Conservation (phyloP, 2,797 vertebrate genomes). For the Trichosurus vulpecula region DNA sequence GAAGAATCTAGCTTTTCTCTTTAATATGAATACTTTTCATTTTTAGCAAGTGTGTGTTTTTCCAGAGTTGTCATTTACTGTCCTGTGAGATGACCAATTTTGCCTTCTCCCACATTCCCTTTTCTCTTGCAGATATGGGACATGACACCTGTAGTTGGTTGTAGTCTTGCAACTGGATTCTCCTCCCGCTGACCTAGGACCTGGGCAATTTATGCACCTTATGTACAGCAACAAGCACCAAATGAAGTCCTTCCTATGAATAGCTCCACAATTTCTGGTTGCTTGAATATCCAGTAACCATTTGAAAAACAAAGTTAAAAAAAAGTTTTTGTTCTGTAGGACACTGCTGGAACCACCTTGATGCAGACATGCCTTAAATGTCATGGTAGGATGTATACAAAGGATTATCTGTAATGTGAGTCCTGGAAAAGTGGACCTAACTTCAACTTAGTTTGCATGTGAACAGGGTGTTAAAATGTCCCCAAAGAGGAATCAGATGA, state of each 20-base stretch:
- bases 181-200: slow-evolving; percentile 89
- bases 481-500: not conserved
- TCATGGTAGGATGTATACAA: not conserved
- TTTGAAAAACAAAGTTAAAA: slow-evolving; percentile 68
- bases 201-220: slow-evolving; percentile 68
- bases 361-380: slow-evolving; percentile 16
- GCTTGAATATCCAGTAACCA: slow-evolving; percentile 70
- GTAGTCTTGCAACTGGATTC: slow-evolving; percentile 95
- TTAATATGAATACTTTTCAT: not conserved
- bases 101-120: slow-evolving; percentile 1
- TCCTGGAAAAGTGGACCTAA: slow-evolving; percentile 58
- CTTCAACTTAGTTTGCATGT: slow-evolving; percentile 62
- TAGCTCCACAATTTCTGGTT: slow-evolving; percentile 81
- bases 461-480: slow-evolving; percentile 60
- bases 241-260: slow-evolving; percentile 67
- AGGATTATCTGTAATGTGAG: slow-evolving; percentile 24
- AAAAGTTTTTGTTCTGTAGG: slow-evolving; percentile 62
- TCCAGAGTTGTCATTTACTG: accelerated
- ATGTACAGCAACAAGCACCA: slow-evolving; percentile 69
- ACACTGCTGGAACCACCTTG: slow-evolving; percentile 61
- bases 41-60: not conserved
- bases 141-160: slow-evolving; percentile 96
- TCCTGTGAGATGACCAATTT: accelerated
- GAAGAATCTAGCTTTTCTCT: not conserved
- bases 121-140: slow-evolving; percentile 93